Base-by-base conservation (phyloP, 2,888 invertebrate genomes). In the Microctonus aethiopoides region DNA sequence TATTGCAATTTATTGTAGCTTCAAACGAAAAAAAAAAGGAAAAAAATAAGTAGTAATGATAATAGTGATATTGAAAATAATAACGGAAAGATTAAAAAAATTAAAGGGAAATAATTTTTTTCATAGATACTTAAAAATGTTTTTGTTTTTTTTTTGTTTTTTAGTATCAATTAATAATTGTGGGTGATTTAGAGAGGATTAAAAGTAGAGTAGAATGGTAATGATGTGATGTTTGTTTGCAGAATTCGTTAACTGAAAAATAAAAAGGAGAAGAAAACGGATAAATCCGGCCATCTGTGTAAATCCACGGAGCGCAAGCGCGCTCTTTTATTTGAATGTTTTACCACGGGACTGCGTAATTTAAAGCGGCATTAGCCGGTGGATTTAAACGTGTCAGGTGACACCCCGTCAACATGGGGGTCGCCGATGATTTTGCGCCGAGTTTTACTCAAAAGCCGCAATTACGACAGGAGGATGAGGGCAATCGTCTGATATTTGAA, bases 381-480 rank as follows among this genome's bases (percentile, higher is more conserved):
- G 52, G 39, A 65, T 22, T 54, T 6, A 36, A 51, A n/a, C 67
- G 71, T 67, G 65, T 74, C 70, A 68, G 73, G 72, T 72, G 77
- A 65, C 70, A 70, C 70, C 70, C 70, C 70, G 70, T 66, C 24
- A 63, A 36, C 11, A 94, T 94, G 94, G 94, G 94, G 91, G 93
- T 93, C 89, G 91, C 93, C 87, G 97, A 97, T 89, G 96, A 97
- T 89, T 94, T 96, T 90, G 97, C 98, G 89, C 98, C 98, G 88
- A 97, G 97, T 91, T 98, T 98, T 91, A 96, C 96, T 80, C 96
- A 97, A 90, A 98, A 98, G 92, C 98, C 98, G 78, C 95, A 96
- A 88, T 92, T 98, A 82, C 91, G 97, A 79, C 97, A 98, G 88
- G 98, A 98, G 87, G 97, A 97, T 87, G 97, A 97, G 87, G 97